phyloP scores from a whole-genome alignment of 1,140 invertebrate species.

The Diachasma alloeum region DNA sequence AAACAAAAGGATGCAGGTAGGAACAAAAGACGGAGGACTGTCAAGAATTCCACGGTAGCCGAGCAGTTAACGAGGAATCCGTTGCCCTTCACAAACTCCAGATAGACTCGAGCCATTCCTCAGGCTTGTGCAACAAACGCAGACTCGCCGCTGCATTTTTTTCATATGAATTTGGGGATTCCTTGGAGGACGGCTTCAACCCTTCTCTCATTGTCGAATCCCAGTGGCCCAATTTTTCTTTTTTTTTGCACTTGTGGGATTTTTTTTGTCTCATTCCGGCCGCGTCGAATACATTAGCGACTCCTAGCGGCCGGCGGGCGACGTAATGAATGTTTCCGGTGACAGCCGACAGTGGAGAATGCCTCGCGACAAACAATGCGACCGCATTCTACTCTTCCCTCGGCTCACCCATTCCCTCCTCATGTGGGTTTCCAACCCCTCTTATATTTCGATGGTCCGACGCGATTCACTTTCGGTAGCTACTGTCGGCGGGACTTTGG shows the following conservation, averaged over 20 bases:
- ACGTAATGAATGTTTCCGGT: constrained; percentile 61
- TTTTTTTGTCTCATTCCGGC: constrained; percentile 19
- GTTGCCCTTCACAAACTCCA: background rate
- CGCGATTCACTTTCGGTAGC: constrained; percentile 4
- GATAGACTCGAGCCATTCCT: constrained; percentile 5
- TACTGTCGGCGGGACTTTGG: background rate
- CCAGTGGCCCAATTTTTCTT: background rate
- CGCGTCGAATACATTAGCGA: constrained; percentile 52
- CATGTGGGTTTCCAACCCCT: background rate
- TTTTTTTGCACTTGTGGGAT: background rate
- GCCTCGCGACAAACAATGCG: constrained; percentile 59
- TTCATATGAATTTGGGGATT: constrained; percentile 48
- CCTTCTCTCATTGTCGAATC: background rate
- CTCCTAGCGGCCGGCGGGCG: constrained; percentile 49
- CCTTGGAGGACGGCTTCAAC: constrained; percentile 38
- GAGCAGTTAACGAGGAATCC: background rate
- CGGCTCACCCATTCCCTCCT: background rate
- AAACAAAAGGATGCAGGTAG: background rate
- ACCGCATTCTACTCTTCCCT: constrained; percentile 44
- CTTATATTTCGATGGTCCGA: background rate
- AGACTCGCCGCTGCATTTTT: constrained; percentile 37
- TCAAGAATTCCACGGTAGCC: background rate
- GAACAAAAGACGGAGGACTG: background rate
- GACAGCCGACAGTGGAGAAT: constrained; percentile 53
- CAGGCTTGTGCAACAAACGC: constrained; percentile 33